Evolutionary conservation across 2,113 vertebrate genomes (phyloP), one percentile per base, ranked within the genome.

Genomic region (Martes martes): DNA sequence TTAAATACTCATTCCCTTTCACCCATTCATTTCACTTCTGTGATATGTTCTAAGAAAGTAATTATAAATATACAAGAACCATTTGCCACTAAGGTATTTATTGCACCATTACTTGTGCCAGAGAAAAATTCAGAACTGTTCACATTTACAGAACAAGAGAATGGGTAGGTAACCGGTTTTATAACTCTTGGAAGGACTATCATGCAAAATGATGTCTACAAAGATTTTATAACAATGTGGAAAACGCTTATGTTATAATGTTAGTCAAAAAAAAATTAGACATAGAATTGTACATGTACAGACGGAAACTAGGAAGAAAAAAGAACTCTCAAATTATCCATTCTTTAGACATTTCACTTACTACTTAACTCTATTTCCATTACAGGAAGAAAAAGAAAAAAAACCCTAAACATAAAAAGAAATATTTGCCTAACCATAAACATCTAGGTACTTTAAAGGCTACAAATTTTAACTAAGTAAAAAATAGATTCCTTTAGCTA

Each of bases 401-500:
- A 45, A 65, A 0, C 24, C 36, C 7, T 8, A 86, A 76, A 86
- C 16, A 71, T 50, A 73, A 33, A 91, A 57, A 81, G 7, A 19
- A 11, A 81, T 81, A 92, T 90, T 89, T 89, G 11, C 5, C 87
- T 80, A 13, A 73, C 47, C 11, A 80, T 33, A 96, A 78, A 89
- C 31, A 63, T 78, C 31, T 86, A 92, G 16, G 33, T 95, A 24
- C 71, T 95, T 97, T 90, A 94, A 87, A 73, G 23, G 26, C 52
- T 91, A 84, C 3, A 39, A n/a, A 82, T n/a, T 91, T 74, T 9
- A 91, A 50, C 42, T 42, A 59, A 96, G 78, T n/a, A 94, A 83
- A 23, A 67, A 74, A 63, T 80, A 59, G 8, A 28, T 73, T 1
- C 26, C 26, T 73, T 80, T 80, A 92, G 55, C 42, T 96, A 79